phyloP scores from a whole-genome alignment of 1,140 invertebrate species.

The Melipona quadrifasciata region DNA sequence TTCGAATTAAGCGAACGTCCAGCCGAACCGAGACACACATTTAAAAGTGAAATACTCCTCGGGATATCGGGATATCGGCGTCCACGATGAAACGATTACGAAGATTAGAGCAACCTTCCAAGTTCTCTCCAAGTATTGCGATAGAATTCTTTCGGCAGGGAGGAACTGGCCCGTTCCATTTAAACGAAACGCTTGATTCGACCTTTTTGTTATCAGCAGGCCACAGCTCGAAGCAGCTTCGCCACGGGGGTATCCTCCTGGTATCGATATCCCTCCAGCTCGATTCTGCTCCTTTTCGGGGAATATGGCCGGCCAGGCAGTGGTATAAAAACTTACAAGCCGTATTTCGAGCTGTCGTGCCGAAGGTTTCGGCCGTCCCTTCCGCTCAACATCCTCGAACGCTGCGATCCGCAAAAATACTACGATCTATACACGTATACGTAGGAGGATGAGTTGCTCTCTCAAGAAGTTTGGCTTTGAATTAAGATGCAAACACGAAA shows the following conservation, averaged over 20 bases:
- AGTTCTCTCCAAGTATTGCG: not conserved
- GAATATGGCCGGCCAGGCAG: conserved; percentile 40
- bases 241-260: not conserved
- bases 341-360: conserved; percentile 59
- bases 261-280: conserved; percentile 29
- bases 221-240: conserved; percentile 52
- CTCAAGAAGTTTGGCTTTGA: not conserved
- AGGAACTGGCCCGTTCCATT: not conserved
- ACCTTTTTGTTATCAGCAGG: conserved; percentile 70
- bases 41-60: conserved; percentile 12
- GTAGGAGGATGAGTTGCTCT: not conserved
- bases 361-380: conserved; percentile 37
- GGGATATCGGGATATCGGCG: too few species aligned
- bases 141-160: not conserved
- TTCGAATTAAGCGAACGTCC: not conserved
- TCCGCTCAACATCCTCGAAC: conserved; percentile 14
- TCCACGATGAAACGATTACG: not conserved
- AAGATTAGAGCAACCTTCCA: not conserved
- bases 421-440: not conserved
- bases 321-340: conserved; percentile 59
- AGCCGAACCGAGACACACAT: not conserved
- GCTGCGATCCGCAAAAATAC: conserved; percentile 31
- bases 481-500: not conserved
- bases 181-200: conserved; percentile 5
- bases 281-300: conserved; percentile 39